Evolutionary conservation across 2,797 vertebrate genomes (phyloP).

Genomic region (Calcarius lapponicus): DNA sequence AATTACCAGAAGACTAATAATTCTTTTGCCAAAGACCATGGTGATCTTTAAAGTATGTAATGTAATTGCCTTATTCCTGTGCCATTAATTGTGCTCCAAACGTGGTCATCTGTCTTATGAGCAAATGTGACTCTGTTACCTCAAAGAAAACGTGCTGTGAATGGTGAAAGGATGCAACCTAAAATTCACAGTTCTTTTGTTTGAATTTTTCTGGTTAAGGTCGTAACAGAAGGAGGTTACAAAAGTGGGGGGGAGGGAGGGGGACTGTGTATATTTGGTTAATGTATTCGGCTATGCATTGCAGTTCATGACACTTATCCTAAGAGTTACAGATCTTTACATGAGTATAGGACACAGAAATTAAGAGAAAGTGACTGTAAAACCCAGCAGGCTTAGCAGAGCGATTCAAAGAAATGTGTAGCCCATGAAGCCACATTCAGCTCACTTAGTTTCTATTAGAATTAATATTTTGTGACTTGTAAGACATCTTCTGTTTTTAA

Average conservation of each 20-base stretch:
- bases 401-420: background rate
- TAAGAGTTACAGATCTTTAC: background rate
- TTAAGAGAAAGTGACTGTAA: background rate
- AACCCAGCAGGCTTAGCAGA: background rate
- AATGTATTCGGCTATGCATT: background rate
- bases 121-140: constrained; percentile 1
- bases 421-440: background rate
- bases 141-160: constrained; percentile 1
- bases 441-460: background rate
- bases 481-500: background rate
- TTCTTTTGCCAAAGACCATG: constrained; percentile 37
- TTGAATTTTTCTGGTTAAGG: background rate
- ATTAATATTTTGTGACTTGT: background rate
- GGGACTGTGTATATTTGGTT: background rate
- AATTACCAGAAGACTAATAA: constrained; percentile 35
- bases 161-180: background rate
- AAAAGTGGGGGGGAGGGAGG: background rate
- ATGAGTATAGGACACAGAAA: background rate
- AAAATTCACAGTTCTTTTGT: constrained; percentile 4
- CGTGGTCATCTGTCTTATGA: background rate
- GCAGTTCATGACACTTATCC: background rate
- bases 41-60: constrained; percentile 44
- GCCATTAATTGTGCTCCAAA: constrained; percentile 21
- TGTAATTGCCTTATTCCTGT: constrained; percentile 26
- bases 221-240: background rate